Evolutionary conservation across 2,113 vertebrate species (phyloP).

Genomic region (Eudyptes chrysolophus): DNA sequence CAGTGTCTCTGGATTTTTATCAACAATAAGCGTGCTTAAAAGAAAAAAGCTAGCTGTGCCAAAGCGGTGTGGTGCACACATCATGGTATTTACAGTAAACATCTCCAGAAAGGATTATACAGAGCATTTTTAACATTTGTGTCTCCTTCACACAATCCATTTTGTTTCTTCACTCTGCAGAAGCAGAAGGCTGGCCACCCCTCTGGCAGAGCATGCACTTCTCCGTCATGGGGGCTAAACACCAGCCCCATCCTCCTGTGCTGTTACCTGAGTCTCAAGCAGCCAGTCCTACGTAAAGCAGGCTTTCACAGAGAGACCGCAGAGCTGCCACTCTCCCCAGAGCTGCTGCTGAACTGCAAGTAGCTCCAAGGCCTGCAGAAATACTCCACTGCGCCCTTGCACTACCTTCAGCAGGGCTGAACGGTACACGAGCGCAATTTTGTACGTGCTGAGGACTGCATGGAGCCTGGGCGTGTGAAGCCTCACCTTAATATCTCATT

Average conservation of each 20-base stretch:
- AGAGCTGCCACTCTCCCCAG: not conserved
- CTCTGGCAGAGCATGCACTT: not conserved
- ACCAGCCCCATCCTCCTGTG: not conserved
- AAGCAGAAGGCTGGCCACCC: not conserved
- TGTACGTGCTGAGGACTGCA: not conserved
- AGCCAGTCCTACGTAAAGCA: not conserved
- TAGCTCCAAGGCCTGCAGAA: not conserved
- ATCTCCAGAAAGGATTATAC: not conserved
- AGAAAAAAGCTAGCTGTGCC: not conserved
- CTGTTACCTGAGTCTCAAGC: not conserved
- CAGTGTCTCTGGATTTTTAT: constrained; percentile 13
- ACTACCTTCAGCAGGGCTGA: not conserved
- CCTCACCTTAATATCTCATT: not conserved
- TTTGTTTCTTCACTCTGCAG: not conserved
- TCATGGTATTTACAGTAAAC: not conserved
- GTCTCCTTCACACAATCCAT: not conserved
- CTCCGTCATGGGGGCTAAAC: not conserved
- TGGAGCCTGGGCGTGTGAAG: not conserved
- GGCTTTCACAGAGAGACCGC: accelerated
- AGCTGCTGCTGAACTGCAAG: not conserved
- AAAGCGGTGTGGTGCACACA: not conserved
- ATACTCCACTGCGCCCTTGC: not conserved
- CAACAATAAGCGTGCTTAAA: not conserved
- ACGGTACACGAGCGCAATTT: not conserved
- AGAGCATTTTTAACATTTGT: not conserved